A percentile compares a stretch with the other conserved stretches of the same genome.
Conservation (phyloP, 2,797 vertebrate genomes). For the Halcyon leucocephala region DNA sequence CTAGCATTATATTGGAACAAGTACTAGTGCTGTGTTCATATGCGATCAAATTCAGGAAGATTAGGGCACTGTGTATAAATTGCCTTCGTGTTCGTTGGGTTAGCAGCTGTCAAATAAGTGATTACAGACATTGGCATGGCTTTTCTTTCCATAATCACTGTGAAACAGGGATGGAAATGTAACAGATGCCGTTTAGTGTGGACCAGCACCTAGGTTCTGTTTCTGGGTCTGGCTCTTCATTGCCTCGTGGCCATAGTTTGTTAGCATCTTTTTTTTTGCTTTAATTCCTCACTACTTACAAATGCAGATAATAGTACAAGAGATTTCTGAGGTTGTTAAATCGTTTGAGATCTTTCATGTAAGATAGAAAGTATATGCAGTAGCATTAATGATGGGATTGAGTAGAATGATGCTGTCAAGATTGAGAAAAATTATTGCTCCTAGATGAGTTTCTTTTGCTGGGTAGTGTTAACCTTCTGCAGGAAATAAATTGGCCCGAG, state of each 20-base stretch:
- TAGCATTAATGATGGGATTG: neutral
- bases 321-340: neutral
- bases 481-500: neutral
- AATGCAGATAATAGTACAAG: neutral
- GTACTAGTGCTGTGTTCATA: slow-evolving; percentile 16
- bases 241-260: slow-evolving; percentile 2
- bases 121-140: slow-evolving; percentile 50
- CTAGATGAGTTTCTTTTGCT: neutral
- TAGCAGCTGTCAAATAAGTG: slow-evolving; percentile 73
- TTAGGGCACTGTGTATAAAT: slow-evolving; percentile 47
- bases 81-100: slow-evolving; percentile 36
- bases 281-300: neutral
- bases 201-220: slow-evolving; percentile 59
- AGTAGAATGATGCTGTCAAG: neutral
- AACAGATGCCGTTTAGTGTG: slow-evolving; percentile 66
- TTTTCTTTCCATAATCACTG: slow-evolving; percentile 18
- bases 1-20: neutral
- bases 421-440: neutral
- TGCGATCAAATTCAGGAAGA: slow-evolving; percentile 37
- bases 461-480: neutral
- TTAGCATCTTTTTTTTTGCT: neutral
- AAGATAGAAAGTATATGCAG: neutral
- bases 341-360: neutral
- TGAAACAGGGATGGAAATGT: slow-evolving; percentile 58
- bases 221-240: slow-evolving; percentile 20